Conservation (phyloP, 2,797 vertebrate species). For the Urocyon cinereoargenteus region DNA sequence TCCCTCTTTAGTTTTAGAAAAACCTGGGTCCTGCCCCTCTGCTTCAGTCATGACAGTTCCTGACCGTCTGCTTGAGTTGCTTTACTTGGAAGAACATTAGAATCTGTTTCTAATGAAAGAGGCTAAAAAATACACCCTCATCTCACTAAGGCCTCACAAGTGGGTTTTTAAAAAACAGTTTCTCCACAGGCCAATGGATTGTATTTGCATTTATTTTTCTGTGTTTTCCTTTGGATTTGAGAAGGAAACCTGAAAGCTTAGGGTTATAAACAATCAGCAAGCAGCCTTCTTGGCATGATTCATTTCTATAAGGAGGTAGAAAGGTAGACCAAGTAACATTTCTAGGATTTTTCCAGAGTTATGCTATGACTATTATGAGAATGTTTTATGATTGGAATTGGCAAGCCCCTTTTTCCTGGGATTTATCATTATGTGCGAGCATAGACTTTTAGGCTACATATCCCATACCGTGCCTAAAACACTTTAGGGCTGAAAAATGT, state of each 20-base stretch:
- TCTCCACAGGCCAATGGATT: not conserved
- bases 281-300: not conserved
- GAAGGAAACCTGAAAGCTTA: not conserved
- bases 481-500: conserved; percentile 30
- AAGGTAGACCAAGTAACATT: conserved; percentile 37
- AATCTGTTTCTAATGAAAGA: not conserved
- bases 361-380: conserved; percentile 40
- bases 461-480: not conserved
- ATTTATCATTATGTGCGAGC: not conserved
- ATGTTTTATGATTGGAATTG: conserved; percentile 14
- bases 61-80: not conserved
- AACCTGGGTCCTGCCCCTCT: not conserved
- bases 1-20: not conserved
- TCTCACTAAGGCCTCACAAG: not conserved
- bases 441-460: conserved; percentile 9
- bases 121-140: not conserved
- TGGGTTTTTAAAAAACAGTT: not conserved
- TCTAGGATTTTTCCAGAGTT: conserved; percentile 40
- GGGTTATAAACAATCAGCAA: not conserved
- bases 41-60: not conserved
- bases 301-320: not conserved
- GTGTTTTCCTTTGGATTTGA: not conserved
- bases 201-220: not conserved
- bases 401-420: not conserved
- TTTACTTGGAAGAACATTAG: not conserved